A percentile compares a stretch with the other conserved stretches of the same genome.
Conservation (phyloP, 2,113 vertebrate genomes). For the Prochilodus magdalenae region DNA sequence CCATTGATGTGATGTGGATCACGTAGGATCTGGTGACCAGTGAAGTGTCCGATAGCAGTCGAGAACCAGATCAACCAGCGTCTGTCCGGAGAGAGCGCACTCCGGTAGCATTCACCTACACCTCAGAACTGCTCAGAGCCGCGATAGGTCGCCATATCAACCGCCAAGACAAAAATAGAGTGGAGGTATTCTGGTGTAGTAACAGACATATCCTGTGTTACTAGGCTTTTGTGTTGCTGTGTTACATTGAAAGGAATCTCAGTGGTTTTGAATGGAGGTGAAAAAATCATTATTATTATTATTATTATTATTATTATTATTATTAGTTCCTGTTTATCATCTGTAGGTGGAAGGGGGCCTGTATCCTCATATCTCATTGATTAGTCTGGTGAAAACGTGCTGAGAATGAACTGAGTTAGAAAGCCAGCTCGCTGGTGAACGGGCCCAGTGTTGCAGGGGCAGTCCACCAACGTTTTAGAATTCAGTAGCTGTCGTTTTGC, state of each 20-base stretch:
- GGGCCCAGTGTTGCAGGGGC: too few species aligned
- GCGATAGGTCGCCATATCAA: conserved; percentile 4
- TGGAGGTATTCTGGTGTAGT: conserved; percentile 11
- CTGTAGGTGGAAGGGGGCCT: not conserved
- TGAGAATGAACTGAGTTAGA: too few species aligned
- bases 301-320: conserved; percentile 17
- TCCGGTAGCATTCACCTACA: not conserved
- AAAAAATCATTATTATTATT: conserved; percentile 36
- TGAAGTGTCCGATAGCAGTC: conserved; percentile 42
- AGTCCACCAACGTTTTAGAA: too few species aligned
- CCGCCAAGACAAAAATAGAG: not conserved
- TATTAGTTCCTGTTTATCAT: not conserved
- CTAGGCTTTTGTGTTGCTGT: conserved; percentile 35
- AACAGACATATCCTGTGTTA: conserved; percentile 21
- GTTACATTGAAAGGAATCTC: conserved; percentile 13
- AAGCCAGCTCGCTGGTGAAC: too few species aligned
- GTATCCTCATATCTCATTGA: conserved; percentile 1
- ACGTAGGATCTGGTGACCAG: not conserved
- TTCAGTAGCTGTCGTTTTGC: too few species aligned
- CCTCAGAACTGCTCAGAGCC: conserved; percentile 4
- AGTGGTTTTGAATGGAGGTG: not conserved
- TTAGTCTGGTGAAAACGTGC: conserved; percentile 4
- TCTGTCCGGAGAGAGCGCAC: not conserved
- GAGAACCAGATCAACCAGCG: not conserved
- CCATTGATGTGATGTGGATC: conserved; percentile 55